Evolutionary conservation across 2,797 vertebrate species (phyloP), one percentile per base, ranked within the genome.

Genomic region (Coregonus suidteri): DNA sequence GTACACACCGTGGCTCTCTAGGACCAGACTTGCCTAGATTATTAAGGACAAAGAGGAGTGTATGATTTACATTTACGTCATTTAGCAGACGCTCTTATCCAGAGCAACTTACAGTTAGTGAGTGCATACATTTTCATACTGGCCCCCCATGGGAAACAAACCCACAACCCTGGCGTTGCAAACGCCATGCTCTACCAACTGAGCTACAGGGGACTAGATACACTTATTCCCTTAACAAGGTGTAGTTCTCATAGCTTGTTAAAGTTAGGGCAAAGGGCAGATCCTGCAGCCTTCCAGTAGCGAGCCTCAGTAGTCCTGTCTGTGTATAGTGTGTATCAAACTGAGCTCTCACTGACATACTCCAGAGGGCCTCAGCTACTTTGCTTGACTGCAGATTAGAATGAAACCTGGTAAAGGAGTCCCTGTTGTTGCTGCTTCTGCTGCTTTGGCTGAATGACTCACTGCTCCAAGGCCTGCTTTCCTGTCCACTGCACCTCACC

Each of bases 401-500:
- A 14, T 65, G 25, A 31, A 11, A 65, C 25, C 62, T 65, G 62
- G 5, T 30, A 7, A 65, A 25, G 13, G 25, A 11, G 62, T 65
- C 25, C 62, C n/a, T 65, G 62, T 31, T 16, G 5, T 6, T 7
- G 5, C 16, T 72, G 70, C 25, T 56, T 30, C 52, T 56, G 52
- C 71, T 73, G 52, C 51, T 73, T 35, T 54, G 52, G 52, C 71
- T 73, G 71, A 34, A 56, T 15, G 30, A 56, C 71, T 73, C 11
- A 16, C 14, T n/a, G 71, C 71, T 73, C 6, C 71, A 11, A 64
- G 30, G 53, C 52, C 30, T 56, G 16, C 71, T 35, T 16, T 72
- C 51, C 71, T 59, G 52, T 20, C 73, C 31, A 7, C 47, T 54
- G 20, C 41, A 53, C 9, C 56, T 25, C 34, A 35, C 31, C 16